These are phyloP conservation scores for Bolborhynchus lineola DNA, from an alignment of 2,113 vertebrate genomes.

Conservation along the genomic window DNA sequence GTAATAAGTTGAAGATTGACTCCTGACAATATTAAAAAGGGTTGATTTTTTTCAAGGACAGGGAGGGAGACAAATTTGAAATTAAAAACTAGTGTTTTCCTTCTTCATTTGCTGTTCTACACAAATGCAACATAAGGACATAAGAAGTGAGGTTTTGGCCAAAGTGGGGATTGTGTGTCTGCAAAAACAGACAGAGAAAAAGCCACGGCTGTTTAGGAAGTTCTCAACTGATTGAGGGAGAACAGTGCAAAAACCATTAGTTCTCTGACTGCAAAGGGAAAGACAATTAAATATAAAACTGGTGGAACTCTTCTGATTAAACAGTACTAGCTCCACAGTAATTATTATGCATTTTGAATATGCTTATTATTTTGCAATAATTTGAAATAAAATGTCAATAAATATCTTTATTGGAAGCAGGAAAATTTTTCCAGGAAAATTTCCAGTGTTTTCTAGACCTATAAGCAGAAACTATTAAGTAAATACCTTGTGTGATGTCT, in stretches of 20 bases:
- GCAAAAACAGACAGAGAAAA: neutral
- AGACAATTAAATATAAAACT: neutral
- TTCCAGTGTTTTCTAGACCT: neutral
- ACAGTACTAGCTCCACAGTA: neutral
- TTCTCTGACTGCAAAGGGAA: neutral
- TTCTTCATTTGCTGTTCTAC: neutral
- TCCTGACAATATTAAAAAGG: neutral
- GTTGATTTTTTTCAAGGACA: neutral
- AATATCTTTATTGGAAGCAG: neutral
- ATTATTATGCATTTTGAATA: neutral
- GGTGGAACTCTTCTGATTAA: neutral
- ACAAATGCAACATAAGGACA: neutral
- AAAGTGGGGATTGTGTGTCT: neutral
- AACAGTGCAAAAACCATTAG: neutral
- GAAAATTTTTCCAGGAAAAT: neutral
- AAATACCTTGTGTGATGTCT: neutral
- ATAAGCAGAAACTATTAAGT: neutral
- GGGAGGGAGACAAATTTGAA: neutral
- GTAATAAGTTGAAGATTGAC: neutral
- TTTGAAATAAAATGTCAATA: neutral
- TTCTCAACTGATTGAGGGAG: fast-evolving
- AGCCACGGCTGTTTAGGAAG: fast-evolving
- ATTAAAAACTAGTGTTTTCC: neutral
- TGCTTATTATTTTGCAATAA: neutral
- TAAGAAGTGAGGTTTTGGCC: neutral